phyloP scores from a whole-genome alignment of 2,113 vertebrate species.

The Phylloscopus trochiloides region DNA sequence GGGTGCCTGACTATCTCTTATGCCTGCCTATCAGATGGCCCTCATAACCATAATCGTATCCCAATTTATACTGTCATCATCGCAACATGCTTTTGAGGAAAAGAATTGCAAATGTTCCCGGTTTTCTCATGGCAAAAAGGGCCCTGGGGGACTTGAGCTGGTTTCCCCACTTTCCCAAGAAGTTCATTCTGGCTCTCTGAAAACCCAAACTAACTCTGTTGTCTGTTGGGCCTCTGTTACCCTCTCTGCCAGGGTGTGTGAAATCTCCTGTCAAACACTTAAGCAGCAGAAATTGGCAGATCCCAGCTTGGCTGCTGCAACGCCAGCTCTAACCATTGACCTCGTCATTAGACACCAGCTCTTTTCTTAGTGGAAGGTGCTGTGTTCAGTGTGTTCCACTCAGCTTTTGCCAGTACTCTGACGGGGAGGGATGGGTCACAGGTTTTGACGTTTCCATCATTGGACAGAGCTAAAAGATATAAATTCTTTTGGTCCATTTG shows the following conservation, averaged over 20 bases:
- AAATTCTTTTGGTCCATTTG: background rate
- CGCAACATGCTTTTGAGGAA: background rate
- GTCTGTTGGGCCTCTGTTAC: background rate
- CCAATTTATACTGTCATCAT: background rate
- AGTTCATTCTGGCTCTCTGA: background rate
- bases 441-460: background rate
- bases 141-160: background rate
- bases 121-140: background rate
- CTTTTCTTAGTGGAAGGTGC: background rate
- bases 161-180: background rate
- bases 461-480: background rate
- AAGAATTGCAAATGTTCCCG: background rate
- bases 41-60: background rate
- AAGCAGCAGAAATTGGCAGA: background rate
- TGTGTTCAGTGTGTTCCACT: background rate
- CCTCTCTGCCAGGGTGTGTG: background rate
- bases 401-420: background rate
- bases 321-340: background rate
- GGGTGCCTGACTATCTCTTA: conserved; percentile 1
- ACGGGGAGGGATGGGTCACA: background rate
- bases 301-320: background rate
- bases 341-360: background rate
- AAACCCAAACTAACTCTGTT: background rate
- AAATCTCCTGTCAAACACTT: background rate
- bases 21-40: background rate